Evolutionary conservation across 2,797 vertebrate species (phyloP).

Genomic region (Coranthus polyacanthus): DNA sequence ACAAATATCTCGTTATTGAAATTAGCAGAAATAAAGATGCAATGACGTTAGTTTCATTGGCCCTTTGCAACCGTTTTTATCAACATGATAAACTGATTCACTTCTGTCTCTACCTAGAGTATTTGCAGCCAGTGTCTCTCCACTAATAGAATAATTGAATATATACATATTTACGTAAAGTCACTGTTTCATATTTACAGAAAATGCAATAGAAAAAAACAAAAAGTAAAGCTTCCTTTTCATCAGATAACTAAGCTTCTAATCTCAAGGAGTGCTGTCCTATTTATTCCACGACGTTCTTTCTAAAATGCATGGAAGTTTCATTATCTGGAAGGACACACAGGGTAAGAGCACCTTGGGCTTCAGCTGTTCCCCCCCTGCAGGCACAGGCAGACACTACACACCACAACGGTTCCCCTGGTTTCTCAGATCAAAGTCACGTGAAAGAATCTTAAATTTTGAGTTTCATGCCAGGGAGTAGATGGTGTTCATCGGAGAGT

Average conservation of each 20-base stretch:
- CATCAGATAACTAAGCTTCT: constrained; percentile 21
- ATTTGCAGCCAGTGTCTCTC: constrained; percentile 33
- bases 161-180: not conserved
- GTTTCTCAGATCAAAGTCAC: constrained; percentile 23
- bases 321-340: constrained; percentile 12
- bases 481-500: constrained; percentile 93
- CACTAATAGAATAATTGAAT: constrained; percentile 43
- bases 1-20: constrained; percentile 28
- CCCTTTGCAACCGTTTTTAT: constrained; percentile 68
- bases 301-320: constrained; percentile 22
- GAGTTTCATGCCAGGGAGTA: constrained; percentile 91
- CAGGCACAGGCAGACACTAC: constrained; percentile 8
- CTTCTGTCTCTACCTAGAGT: constrained; percentile 34
- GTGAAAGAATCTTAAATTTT: not conserved
- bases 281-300: constrained; percentile 20
- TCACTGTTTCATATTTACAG: constrained; percentile 47
- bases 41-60: constrained; percentile 19
- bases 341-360: constrained; percentile 18
- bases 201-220: constrained; percentile 30
- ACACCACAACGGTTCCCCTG: constrained; percentile 4
- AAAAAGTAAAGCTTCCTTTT: constrained; percentile 29
- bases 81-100: constrained; percentile 80
- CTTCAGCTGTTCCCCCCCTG: constrained; percentile 21
- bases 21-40: constrained; percentile 36
- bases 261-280: constrained; percentile 28